A percentile compares a stretch with the other conserved stretches of the same genome.
Evolutionary conservation across 1,140 invertebrate genomes (phyloP).

Genomic region (Meloidogyne hapla): DNA sequence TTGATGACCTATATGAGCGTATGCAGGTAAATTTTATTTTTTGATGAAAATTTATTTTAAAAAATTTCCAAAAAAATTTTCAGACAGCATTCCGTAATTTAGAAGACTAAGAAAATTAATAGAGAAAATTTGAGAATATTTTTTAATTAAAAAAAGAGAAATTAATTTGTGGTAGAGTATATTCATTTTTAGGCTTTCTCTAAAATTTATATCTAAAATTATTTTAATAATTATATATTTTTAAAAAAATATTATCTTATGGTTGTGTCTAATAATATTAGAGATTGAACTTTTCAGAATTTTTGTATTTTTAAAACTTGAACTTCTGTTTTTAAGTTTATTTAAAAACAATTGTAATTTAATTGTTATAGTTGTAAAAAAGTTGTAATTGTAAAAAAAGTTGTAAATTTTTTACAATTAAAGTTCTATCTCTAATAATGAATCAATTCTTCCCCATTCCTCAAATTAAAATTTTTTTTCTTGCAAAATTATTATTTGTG

Average conservation of each 20-base stretch:
- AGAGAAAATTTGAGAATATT: background rate
- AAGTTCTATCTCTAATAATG: background rate
- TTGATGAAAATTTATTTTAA: background rate
- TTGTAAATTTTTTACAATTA: too few species aligned
- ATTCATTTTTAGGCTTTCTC: background rate
- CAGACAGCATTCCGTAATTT: constrained; percentile 81
- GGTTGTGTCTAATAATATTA: background rate
- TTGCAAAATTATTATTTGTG: background rate
- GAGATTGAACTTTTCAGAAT: background rate
- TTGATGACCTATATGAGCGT: constrained; percentile 88
- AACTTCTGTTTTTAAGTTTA: too few species aligned
- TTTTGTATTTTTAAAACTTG: background rate
- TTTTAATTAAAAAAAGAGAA: background rate
- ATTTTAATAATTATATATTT: background rate
- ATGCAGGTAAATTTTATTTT: constrained; percentile 77
- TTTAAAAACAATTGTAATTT: too few species aligned
- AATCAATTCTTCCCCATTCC: background rate
- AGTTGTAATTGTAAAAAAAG: too few species aligned
- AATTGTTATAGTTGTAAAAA: too few species aligned
- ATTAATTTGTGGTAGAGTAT: background rate
- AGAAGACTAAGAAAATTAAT: constrained; percentile 80
- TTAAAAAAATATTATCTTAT: background rate
- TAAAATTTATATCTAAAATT: too few species aligned
- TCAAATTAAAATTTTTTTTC: background rate
- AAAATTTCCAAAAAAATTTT: background rate